phyloP scores from a whole-genome alignment of 1,140 invertebrate genomes.

The Aphelenchoides besseyi region DNA sequence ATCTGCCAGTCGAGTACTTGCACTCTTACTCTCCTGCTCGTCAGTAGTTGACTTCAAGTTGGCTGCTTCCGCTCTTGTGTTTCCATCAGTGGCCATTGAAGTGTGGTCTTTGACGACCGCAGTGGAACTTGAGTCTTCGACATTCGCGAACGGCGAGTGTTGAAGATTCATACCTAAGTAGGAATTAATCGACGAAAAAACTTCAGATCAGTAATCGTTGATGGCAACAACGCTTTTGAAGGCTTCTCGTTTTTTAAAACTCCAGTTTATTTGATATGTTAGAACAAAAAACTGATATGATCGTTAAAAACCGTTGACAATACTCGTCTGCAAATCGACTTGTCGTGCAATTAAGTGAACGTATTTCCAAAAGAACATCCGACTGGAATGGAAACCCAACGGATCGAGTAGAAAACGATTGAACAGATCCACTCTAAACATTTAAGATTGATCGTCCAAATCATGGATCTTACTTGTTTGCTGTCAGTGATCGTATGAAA shows the following conservation, averaged over 20 bases:
- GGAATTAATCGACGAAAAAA: background rate
- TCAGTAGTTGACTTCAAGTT: no score
- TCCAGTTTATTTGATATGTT: conserved; percentile 7
- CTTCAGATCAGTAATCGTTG: background rate
- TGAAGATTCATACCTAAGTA: background rate
- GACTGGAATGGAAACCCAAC: conserved; percentile 32
- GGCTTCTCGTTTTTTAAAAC: background rate
- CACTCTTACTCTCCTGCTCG: no score
- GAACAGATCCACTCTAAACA: conserved; percentile 34
- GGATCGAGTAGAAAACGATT: conserved; percentile 27
- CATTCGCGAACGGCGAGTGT: background rate
- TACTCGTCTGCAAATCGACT: background rate
- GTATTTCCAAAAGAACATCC: conserved; percentile 8
- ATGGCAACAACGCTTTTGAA: background rate
- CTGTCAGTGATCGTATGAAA: conserved; percentile 52
- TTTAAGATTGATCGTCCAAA: conserved; percentile 4
- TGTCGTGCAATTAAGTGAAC: background rate
- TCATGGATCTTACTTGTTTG: conserved; percentile 47
- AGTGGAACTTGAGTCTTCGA: background rate
- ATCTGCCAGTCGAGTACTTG: background rate
- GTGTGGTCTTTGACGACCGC: background rate
- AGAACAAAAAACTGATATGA: background rate
- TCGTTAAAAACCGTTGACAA: conserved; percentile 5
- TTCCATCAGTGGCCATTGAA: background rate
- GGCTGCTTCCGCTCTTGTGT: no score